phyloP scores from a whole-genome alignment of 2,888 invertebrate genomes.

The Ptilodon capucinus region DNA sequence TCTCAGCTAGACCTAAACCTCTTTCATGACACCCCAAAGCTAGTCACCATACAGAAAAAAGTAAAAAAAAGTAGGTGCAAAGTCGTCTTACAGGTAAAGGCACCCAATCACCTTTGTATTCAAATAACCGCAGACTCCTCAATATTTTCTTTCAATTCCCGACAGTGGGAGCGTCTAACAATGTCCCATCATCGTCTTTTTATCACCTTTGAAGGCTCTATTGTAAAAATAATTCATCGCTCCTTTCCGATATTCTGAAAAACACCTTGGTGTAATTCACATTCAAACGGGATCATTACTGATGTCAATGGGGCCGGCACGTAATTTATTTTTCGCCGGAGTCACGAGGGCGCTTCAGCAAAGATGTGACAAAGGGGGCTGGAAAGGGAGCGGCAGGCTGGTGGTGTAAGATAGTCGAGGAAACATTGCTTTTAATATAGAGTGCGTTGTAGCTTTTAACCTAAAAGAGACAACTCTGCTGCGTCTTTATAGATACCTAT shows the following conservation, averaged over 20 bases:
- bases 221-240: not conserved
- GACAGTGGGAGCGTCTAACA: not conserved
- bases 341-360: constrained; percentile 19
- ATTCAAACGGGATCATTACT: constrained; percentile 45
- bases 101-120: no score
- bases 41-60: no score
- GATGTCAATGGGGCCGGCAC: constrained; percentile 35
- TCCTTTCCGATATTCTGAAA: not conserved
- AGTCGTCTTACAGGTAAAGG: no score
- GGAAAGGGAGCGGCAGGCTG: constrained; percentile 19
- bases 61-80: no score
- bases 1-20: no score
- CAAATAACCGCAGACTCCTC: not conserved
- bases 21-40: no score
- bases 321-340: constrained; percentile 45
- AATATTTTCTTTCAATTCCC: not conserved
- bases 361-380: constrained; percentile 30
- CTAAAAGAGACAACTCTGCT: no score
- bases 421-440: not conserved
- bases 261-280: constrained; percentile 13
- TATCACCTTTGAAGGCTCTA: not conserved
- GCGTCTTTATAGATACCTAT: no score
- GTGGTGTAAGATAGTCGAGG: constrained; percentile 11
- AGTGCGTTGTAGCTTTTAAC: not conserved
- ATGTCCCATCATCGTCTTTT: not conserved